Evolutionary conservation across 1,140 invertebrate genomes (phyloP), one percentile per base, ranked within the genome.

Genomic region (Spodoptera frugiperda): DNA sequence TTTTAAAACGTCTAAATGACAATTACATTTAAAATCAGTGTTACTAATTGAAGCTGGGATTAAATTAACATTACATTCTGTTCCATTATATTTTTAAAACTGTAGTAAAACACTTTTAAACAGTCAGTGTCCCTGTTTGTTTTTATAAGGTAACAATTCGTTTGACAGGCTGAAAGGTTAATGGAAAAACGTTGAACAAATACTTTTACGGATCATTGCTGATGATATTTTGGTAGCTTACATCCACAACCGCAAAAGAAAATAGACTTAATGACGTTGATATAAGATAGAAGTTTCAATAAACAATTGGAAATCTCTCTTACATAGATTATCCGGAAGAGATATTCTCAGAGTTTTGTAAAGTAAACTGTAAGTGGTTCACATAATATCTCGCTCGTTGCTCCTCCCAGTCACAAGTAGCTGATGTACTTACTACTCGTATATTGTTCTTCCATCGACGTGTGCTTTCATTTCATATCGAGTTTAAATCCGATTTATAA

Each of bases 381-480:
- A 10, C 25, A n/a, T 39, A 0, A n/a, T 39, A 0, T 4, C 6
- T 59, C 55, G 30, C 6, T 21, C 9, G 17, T 10, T 14, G 30
- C 57, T 59, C 0, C 3, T 59, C 4, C 14, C 25, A 61, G 25
- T 61, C 33, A 15, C 57, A 61, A 39, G 57, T 39, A 61, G 57
- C 57, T 61, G 57, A 61, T 61, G 57, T 39, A 39, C 21, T 61
- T 61, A 61, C 30, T 61, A 39, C 33, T 39, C 33, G 33, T 9
- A 48, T 65, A 48, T 46, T 65, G 33, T 65, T 65, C 17, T 46
- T 65, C n/a, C 17, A 65, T 65, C 61, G 4, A 15, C 10, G 39
- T 4, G 14, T 33, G 25, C 61, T 65, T 21, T 9, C 39, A 44
- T 65, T 46, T 48, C 61, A 21, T 65, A 65, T 48, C 10, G 15